Conservation (phyloP, 2,797 vertebrate species). For the Notamacropus eugenii region DNA sequence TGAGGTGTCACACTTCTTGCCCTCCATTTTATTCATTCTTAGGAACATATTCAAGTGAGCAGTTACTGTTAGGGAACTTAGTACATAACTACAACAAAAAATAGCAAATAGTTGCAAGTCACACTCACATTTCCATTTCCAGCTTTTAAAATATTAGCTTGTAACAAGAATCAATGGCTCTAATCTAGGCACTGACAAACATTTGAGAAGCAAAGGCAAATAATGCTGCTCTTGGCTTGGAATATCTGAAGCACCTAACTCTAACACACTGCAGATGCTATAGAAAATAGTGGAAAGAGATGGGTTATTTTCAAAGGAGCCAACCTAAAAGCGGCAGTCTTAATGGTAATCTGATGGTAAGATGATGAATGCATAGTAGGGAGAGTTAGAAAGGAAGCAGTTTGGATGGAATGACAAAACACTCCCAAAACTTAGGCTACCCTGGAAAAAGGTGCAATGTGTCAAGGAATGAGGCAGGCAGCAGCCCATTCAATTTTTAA, state of each 20-base stretch:
- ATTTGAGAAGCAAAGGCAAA: constrained; percentile 2
- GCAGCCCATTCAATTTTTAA: not conserved
- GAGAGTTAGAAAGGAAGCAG: not conserved
- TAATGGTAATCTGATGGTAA: not conserved
- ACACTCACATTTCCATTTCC: constrained; percentile 2
- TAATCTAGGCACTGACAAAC: not conserved
- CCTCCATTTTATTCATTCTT: constrained; percentile 22
- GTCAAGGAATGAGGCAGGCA: not conserved
- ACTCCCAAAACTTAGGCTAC: not conserved
- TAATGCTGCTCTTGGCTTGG: not conserved
- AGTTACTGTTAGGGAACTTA: constrained; percentile 29
- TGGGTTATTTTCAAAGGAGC: constrained; percentile 32
- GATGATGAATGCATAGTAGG: not conserved
- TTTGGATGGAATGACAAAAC: constrained; percentile 14
- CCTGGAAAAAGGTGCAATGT: constrained; percentile 30
- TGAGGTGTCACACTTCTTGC: not conserved
- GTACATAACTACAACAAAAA: constrained; percentile 6
- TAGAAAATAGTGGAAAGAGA: not conserved
- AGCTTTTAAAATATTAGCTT: constrained; percentile 3
- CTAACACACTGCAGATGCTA: not conserved
- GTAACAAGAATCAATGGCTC: not conserved
- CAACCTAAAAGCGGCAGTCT: not conserved
- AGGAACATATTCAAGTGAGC: constrained; percentile 21
- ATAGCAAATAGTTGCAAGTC: not conserved
- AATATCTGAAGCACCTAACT: not conserved